phyloP scores from a whole-genome alignment of 1,140 invertebrate genomes.

The Sinonovacula constricta region DNA sequence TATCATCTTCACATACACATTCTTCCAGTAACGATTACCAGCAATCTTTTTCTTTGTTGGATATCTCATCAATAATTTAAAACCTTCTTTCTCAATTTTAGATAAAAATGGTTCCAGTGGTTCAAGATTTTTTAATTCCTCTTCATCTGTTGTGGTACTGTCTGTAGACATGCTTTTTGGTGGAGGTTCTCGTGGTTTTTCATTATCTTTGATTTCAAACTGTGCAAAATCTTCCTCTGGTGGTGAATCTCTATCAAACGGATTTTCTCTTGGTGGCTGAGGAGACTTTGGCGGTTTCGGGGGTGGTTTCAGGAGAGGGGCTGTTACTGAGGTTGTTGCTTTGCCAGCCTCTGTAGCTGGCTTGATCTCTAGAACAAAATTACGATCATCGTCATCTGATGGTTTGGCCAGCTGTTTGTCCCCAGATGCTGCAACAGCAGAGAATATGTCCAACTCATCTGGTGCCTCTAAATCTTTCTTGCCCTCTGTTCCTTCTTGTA shows the following conservation, averaged over 20 bases:
- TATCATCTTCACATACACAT: constrained; percentile 91
- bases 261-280: constrained; percentile 84
- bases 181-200: constrained; percentile 48
- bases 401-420: constrained; percentile 51
- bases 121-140: constrained; percentile 95
- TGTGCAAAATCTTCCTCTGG: constrained; percentile 75
- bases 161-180: constrained; percentile 66
- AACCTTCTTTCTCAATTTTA: constrained; percentile 89
- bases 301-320: constrained; percentile 67
- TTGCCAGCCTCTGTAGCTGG: constrained; percentile 48
- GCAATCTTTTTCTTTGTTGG: constrained; percentile 99
- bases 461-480: background rate
- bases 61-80: constrained; percentile 97
- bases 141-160: constrained; percentile 84
- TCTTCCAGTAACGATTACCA: constrained; percentile 95
- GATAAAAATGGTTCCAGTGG: constrained; percentile 94
- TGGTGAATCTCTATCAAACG: constrained; percentile 87
- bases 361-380: constrained; percentile 69
- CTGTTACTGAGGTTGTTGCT: constrained; percentile 32
- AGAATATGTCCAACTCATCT: constrained; percentile 31
- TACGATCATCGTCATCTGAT: constrained; percentile 62
- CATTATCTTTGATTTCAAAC: constrained; percentile 69
- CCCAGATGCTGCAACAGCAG: constrained; percentile 25
- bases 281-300: constrained; percentile 72
- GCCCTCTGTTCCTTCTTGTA: background rate